Percentiles rank a stretch among this genome's conserved stretches.
phyloP scores from a whole-genome alignment of 2,113 vertebrate genomes.

The Nycticryphes semicollaris region DNA sequence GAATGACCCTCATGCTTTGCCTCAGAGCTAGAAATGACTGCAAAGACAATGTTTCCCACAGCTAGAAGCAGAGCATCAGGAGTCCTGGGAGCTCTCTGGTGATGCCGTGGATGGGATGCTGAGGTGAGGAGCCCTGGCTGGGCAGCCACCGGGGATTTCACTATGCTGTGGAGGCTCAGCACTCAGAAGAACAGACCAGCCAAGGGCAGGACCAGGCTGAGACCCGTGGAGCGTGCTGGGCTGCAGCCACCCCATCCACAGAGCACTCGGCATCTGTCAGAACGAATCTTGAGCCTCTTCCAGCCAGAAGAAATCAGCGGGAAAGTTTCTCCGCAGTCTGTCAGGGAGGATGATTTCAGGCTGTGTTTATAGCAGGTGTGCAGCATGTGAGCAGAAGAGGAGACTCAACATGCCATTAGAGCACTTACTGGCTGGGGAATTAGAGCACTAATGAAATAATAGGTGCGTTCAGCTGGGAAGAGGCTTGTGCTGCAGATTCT shows the following conservation, averaged over 20 bases:
- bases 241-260: accelerated
- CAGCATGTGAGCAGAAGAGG: background rate
- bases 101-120: background rate
- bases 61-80: background rate
- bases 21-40: background rate
- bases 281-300: background rate
- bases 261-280: background rate
- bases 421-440: background rate
- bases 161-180: background rate
- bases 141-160: background rate
- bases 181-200: background rate
- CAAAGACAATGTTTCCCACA: background rate
- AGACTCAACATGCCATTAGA: background rate
- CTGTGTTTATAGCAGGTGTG: background rate
- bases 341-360: background rate
- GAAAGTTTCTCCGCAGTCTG: background rate
- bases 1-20: background rate
- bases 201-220: background rate
- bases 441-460: background rate
- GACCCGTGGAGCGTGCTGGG: accelerated
- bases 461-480: background rate
- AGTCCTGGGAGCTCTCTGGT: background rate
- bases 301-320: background rate
- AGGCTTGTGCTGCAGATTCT: background rate
- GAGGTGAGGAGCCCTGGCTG: background rate